Evolutionary conservation across 2,888 invertebrate genomes (phyloP), one percentile per base, ranked within the genome.

Genomic region (Cerceris ruficornis): DNA sequence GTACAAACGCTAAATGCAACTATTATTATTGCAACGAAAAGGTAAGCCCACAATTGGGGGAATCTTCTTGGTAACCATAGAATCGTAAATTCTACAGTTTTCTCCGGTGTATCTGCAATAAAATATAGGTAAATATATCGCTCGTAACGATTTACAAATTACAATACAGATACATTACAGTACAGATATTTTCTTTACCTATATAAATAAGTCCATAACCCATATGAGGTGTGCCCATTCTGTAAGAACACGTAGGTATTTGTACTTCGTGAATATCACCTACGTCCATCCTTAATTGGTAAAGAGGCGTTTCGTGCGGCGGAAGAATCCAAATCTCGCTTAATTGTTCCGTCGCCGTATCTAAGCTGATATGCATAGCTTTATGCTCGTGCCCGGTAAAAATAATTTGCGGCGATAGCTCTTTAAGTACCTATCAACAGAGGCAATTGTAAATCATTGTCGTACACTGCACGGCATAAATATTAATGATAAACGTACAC

Each of bases 191-290:
- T 70, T 28, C 9, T 65, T 93, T 93, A 96, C 98, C 96, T 84
- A 98, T 92, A 69, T 97, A 93, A 8, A 96, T 96, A 81, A 95
- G 95, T 49, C 98, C 98, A 92, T 96, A 98, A 1, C 98, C 99
- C 92, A 98, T 97, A 83, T 96, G 93, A 4, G 92, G 91, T 17
- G 96, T 97, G 0, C 99, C 99, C 99, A 99, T 99, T 87, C 99
- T 95, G 92, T 99, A 99, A 0, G 98, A 98, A 90, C 98, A 98
- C 0, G 99, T 98, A 2, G 99, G 99, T 82, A 98, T 96, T 92
- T 96, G 95, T 62, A 99, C 94, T 93, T 99, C 98, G 86, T 93
- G 93, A 87, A 93, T 92, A 83, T 93, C 93, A 52, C 92, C 92
- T 78, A 91, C 88, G 54, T 93, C 93, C 73, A 94, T 89, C 66